Evolutionary conservation across 2,888 invertebrate genomes (phyloP).

Genomic region (Cryptocephalus primarius): DNA sequence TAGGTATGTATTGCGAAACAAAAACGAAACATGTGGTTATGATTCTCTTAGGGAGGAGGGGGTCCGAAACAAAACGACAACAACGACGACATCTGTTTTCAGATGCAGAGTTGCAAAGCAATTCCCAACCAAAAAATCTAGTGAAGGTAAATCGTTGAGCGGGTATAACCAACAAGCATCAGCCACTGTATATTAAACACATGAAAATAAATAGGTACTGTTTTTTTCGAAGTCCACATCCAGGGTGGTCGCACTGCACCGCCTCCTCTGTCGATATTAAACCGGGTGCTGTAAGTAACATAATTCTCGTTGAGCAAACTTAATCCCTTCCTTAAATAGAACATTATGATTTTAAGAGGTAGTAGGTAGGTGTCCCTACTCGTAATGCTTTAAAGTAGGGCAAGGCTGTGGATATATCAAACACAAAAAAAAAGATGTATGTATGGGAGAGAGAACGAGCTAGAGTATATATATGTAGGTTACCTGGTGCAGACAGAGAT

Average conservation of each 20-base stretch:
- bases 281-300: slow-evolving; percentile 38
- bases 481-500: slow-evolving; percentile 32
- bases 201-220: slow-evolving; percentile 42
- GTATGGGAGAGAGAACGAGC: slow-evolving; percentile 25
- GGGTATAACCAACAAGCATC: slow-evolving; percentile 41
- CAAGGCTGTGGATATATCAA: slow-evolving; percentile 30
- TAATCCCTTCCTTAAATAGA: slow-evolving; percentile 31
- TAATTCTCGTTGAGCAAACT: slow-evolving; percentile 22
- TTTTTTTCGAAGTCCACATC: slow-evolving; percentile 31
- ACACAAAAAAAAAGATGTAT: slow-evolving; percentile 6
- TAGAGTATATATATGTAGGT: slow-evolving; percentile 23
- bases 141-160: slow-evolving; percentile 41
- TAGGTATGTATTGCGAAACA: too few relatives aligned
- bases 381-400: slow-evolving; percentile 21
- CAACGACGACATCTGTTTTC: too few relatives aligned
- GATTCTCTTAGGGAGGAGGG: too few relatives aligned
- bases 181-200: slow-evolving; percentile 40
- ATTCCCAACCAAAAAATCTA: slow-evolving; percentile 39
- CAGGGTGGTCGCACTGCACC: slow-evolving; percentile 21
- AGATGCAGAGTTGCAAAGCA: slow-evolving; percentile 31
- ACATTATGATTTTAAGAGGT: slow-evolving; percentile 13
- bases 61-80: too few relatives aligned
- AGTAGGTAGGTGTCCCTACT: slow-evolving; percentile 9
- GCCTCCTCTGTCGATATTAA: slow-evolving; percentile 30
- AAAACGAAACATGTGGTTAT: too few relatives aligned